phyloP scores from a whole-genome alignment of 2,113 vertebrate genomes.

The Globicephala melas region DNA sequence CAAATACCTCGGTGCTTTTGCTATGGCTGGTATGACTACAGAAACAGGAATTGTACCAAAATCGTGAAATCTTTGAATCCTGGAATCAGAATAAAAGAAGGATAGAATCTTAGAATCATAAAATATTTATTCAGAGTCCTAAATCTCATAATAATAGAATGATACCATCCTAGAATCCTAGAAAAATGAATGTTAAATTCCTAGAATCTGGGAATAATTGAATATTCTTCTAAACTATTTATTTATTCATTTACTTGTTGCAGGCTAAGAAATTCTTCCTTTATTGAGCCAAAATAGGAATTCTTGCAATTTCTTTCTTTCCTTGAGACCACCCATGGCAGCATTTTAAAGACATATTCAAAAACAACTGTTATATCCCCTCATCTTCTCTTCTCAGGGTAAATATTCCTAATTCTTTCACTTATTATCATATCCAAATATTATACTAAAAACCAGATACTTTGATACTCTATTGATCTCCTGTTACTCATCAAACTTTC shows the following conservation, averaged over 20 bases:
- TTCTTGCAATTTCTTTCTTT: not conserved
- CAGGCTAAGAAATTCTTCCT: not conserved
- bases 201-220: not conserved
- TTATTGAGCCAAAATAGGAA: not conserved
- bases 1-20: not conserved
- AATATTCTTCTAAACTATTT: not conserved
- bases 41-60: not conserved
- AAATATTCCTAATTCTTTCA: not conserved
- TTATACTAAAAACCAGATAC: not conserved
- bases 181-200: slow-evolving; percentile 9
- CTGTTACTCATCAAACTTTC: not conserved
- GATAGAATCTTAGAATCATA: not conserved
- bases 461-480: not conserved
- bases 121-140: not conserved
- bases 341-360: not conserved
- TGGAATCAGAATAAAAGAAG: not conserved
- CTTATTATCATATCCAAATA: not conserved
- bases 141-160: not conserved
- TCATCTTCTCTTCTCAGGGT: not conserved
- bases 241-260: not conserved
- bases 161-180: not conserved
- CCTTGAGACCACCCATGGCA: not conserved
- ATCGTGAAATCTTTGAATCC: not conserved
- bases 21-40: not conserved
- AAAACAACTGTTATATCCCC: not conserved